Evolutionary conservation across 2,113 vertebrate species (phyloP).

Genomic region (Brienomyrus brachyistius): DNA sequence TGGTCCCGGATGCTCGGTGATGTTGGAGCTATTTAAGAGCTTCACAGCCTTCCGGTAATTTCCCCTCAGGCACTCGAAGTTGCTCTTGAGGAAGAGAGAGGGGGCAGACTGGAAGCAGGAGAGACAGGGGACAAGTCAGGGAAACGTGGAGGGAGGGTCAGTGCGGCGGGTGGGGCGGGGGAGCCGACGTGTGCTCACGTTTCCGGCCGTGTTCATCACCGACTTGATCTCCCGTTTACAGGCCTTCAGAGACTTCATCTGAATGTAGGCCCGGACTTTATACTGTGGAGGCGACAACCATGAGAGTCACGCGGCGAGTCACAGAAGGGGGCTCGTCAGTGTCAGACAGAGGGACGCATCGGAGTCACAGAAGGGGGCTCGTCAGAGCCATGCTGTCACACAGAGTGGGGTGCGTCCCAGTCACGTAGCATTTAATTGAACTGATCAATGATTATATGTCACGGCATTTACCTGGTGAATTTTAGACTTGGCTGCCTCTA

Average conservation of each 20-base stretch:
- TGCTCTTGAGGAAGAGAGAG: constrained; percentile 96
- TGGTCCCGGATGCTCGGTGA: constrained; percentile 90
- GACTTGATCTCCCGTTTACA: constrained; percentile 98
- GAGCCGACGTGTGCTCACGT: constrained; percentile 63
- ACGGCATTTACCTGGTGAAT: constrained; percentile 78
- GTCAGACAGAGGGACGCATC: too few species aligned
- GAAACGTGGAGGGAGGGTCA: not conserved
- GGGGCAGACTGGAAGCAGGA: constrained; percentile 74
- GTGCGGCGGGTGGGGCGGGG: not conserved
- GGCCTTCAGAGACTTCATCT: constrained; percentile 96
- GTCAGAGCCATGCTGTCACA: not conserved
- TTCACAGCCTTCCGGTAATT: constrained; percentile 98
- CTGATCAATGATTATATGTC: not conserved
- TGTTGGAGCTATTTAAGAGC: constrained; percentile 91
- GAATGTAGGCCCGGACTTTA: constrained; percentile 95
- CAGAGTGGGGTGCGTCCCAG: not conserved
- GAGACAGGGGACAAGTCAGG: not conserved
- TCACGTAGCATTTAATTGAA: not conserved
- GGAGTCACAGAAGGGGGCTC: too few species aligned
- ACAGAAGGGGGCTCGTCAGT: not conserved
- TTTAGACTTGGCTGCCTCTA: constrained; percentile 89
- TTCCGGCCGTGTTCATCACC: constrained; percentile 97
- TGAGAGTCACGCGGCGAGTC: not conserved
- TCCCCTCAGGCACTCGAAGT: constrained; percentile 96
- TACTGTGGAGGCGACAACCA: constrained; percentile 62